Base-by-base conservation (phyloP, 1,140 invertebrate genomes). In the Panulirus ornatus region DNA sequence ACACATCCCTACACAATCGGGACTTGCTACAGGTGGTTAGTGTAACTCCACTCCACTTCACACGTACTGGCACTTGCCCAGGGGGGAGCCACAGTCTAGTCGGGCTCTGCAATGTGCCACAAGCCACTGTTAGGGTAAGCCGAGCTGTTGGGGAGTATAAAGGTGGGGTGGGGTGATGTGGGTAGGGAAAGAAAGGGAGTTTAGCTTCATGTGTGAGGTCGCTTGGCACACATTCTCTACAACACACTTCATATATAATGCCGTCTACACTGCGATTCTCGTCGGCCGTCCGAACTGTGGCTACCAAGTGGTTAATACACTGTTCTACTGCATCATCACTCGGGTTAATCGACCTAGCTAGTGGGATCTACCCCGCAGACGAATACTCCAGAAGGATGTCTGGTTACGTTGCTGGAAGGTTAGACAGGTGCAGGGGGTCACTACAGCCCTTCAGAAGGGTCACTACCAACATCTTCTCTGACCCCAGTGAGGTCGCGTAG, bases 401-500 rank as follows among this genome's bases (percentile, higher is more conserved):
- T n/a, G 14, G 19, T 51, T 40, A n/a, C 51, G 27, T 66, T 54
- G 51, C 11, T 78, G 70, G 85, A 51, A 73, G 86, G 86, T 88
- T 88, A 88, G 66, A 85, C 42, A 70, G 38, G 76, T 30, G 73
- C n/a, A n/a, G 34, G 38, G 40, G 42, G 76, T 75, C 38, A 82
- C 86, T 88, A 83, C n/a, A 38, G 58, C 44, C 63, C 51, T 47
- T 70, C 14, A 38, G 34, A 3, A 71, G 73, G 40, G 16, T 54
- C 63, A 40, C 86, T 88, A 88, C 86, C 27, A 40, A 40, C 86
- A 82, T 66, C 36, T 73, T 44, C 82, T 44, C 54, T 82, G 78
- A 88, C 63, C 78, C 79, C 86, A 27, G n/a, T n/a, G 51, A 73
- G 75, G 85, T 87, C 85, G 76, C 51, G 79, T 89, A 22, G 27